These are phyloP conservation scores for Heliconius hermathena DNA, from an alignment of 1,140 invertebrate genomes.

Conservation along the genomic window DNA sequence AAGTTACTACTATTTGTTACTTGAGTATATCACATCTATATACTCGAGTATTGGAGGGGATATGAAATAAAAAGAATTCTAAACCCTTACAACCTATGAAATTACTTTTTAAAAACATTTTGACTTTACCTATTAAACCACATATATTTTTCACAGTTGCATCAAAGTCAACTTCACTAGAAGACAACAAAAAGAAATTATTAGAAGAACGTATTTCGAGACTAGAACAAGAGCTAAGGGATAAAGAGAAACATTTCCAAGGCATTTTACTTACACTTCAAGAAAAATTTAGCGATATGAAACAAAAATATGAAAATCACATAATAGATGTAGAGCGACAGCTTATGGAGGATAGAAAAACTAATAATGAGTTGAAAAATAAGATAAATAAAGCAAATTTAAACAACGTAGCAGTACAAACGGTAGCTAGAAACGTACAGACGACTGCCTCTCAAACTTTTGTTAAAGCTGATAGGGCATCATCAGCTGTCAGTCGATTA, in stretches of 20 bases:
- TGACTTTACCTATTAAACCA: neutral
- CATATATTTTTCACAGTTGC: slow-evolving; percentile 60
- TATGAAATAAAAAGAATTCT: too few species aligned
- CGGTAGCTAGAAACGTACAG: slow-evolving; percentile 46
- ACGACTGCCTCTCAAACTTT: slow-evolving; percentile 65
- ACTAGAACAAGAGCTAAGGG: slow-evolving; percentile 86
- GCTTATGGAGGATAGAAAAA: slow-evolving; percentile 83
- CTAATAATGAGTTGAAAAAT: slow-evolving; percentile 82
- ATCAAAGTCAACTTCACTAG: slow-evolving; percentile 82
- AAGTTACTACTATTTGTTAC: too few species aligned
- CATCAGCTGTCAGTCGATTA: slow-evolving; percentile 74
- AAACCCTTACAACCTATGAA: too few species aligned
- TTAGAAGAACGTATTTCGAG: slow-evolving; percentile 87
- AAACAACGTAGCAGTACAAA: slow-evolving; percentile 60
- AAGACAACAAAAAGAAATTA: slow-evolving; percentile 84
- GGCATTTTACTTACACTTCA: slow-evolving; percentile 87
- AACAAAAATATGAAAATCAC: slow-evolving; percentile 87
- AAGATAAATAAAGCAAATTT: slow-evolving; percentile 75
- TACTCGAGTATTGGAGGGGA: too few species aligned
- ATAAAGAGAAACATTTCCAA: slow-evolving; percentile 86
- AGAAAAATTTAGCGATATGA: slow-evolving; percentile 88
- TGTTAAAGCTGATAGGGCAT: slow-evolving; percentile 61
- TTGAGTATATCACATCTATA: too few species aligned
- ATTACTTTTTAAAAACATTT: too few species aligned
- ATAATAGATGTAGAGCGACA: slow-evolving; percentile 88